Evolutionary conservation across 2,113 vertebrate species (phyloP), one percentile per base, ranked within the genome.

Genomic region (Nettapus auritus): DNA sequence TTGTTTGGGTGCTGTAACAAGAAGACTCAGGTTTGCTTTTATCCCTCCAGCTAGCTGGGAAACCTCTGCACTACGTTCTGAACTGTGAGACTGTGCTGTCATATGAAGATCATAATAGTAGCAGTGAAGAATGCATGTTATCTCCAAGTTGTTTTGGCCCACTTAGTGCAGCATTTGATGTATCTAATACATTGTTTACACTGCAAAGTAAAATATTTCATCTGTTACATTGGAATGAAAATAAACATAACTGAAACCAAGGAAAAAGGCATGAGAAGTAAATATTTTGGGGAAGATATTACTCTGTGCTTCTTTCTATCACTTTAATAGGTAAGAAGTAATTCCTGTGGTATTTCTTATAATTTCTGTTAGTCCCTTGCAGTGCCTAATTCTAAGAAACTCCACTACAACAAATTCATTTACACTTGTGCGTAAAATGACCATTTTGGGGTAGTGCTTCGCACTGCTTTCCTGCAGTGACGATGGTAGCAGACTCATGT

Each of bases 71-170:
- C 53, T 84, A 83, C 16, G 0, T 68, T 88, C 68, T 85, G 71
- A 56, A 53, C 25, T 40, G 64, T 77, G 85, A 86, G 88, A 17
- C 80, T n/a, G 66, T 88, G 82, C 71, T 94, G 7, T 89, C 36
- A 3, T 70, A 79, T 50, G 86, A 60, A 91, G 48, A 92, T 83
- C 33, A 13, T 88, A 88, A 56, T 13, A 89, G 63, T 13, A 86
- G 46, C 86, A 78, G 67, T 60, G 86, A 81, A 70, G 52, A 90
- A 82, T 21, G 56, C 64, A 38, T 93, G 80, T 36, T 36, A 33
- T 56, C 62, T 95, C 62, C 13, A 48, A 77, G 86, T 95, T 94
- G 79, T 92, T 91, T 95, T 93, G 95, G 78, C 86, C 68, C 59
- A 46, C 46, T 91, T 70, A 93, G 46, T 14, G 63, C 69, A 31